Conservation (phyloP, 1,140 invertebrate species). For the Sarcophaga peregrina region DNA sequence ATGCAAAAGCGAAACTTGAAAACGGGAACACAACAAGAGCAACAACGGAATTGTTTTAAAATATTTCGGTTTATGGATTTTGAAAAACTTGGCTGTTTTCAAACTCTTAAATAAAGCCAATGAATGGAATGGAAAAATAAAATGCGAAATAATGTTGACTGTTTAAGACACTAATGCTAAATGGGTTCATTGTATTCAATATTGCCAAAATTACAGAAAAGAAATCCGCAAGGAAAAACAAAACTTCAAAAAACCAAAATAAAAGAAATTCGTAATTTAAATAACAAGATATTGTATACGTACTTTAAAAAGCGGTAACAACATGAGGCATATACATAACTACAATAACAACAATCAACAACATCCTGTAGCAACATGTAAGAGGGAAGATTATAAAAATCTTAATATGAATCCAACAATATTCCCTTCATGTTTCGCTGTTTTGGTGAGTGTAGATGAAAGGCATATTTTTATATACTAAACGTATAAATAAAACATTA, state of each 20-base stretch:
- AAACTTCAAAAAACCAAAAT: neutral
- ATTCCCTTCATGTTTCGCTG: neutral
- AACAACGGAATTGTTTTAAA: neutral
- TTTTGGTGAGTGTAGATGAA: constrained; percentile 10
- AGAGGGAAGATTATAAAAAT: constrained; percentile 16
- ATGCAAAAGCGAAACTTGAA: neutral
- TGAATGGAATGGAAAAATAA: neutral
- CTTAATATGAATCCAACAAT: neutral
- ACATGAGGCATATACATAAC: neutral
- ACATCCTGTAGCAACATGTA: constrained; percentile 35
- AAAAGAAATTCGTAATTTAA: neutral
- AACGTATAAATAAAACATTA: constrained; percentile 41
- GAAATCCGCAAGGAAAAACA: too few relatives aligned
- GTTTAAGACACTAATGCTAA: constrained; percentile 38
- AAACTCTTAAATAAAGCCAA: constrained; percentile 11
- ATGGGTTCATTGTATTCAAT: constrained; percentile 40
- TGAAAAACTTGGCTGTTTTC: constrained; percentile 31
- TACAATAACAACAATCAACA: neutral
- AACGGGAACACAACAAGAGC: constrained; percentile 21
- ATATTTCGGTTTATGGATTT: neutral
- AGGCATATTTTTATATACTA: constrained; percentile 39
- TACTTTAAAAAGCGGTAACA: neutral
- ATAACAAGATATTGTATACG: neutral
- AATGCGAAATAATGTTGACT: constrained; percentile 21
- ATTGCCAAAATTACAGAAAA: constrained; percentile 3